Conservation (phyloP, 2,797 vertebrate species). For the Gadopsis marmoratus region DNA sequence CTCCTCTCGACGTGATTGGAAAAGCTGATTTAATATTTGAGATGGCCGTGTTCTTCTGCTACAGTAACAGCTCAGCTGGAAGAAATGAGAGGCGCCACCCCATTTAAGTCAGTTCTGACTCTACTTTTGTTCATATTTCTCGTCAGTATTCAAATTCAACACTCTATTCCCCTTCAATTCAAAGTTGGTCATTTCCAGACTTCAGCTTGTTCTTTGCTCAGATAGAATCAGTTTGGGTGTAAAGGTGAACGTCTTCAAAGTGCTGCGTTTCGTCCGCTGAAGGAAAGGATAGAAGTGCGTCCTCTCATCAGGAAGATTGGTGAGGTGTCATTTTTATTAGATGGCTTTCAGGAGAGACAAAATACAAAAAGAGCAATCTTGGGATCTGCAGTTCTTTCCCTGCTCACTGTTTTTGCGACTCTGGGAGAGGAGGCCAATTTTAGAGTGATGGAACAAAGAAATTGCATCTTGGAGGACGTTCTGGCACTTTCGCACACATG, state of each 20-base stretch:
- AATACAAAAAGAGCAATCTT: conserved; percentile 62
- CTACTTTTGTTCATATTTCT: conserved; percentile 48
- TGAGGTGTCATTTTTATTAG: conserved; percentile 64
- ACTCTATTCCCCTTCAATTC: conserved; percentile 31
- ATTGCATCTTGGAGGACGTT: conserved; percentile 26
- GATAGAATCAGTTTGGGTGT: conserved; percentile 37
- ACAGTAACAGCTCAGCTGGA: conserved; percentile 55
- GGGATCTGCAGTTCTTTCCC: conserved; percentile 38
- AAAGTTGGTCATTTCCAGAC: conserved; percentile 18
- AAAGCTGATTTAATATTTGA: conserved; percentile 71
- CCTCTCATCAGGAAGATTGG: conserved; percentile 58
- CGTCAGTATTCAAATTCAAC: conserved; percentile 37
- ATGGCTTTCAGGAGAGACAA: conserved; percentile 60
- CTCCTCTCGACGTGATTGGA: conserved; percentile 72
- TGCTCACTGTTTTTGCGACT: conserved; percentile 47
- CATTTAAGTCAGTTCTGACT: conserved; percentile 47
- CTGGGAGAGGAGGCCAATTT: conserved; percentile 67
- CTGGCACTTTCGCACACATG: background rate
- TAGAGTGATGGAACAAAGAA: conserved; percentile 50
- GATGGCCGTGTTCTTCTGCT: conserved; percentile 50
- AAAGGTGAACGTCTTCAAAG: conserved; percentile 62
- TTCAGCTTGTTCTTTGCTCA: conserved; percentile 14
- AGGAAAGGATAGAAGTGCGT: conserved; percentile 51
- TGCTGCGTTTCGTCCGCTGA: conserved; percentile 58
- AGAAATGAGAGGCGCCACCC: conserved; percentile 30